Evolutionary conservation across 2,113 vertebrate genomes (phyloP).

Genomic region (Tretioscincus oriximinensis): DNA sequence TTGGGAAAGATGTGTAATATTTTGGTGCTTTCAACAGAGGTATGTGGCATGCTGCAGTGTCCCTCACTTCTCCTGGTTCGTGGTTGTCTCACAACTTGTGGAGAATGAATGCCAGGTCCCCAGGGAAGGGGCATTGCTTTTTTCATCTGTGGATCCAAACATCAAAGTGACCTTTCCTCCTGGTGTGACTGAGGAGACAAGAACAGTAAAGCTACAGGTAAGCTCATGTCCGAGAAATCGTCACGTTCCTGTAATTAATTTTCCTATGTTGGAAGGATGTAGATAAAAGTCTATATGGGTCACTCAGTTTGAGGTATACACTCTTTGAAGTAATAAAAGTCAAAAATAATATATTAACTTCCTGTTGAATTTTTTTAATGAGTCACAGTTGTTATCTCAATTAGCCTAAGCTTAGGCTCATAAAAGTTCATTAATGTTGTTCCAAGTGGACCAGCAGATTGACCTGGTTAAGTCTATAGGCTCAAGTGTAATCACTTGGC

Average conservation of each 20-base stretch:
- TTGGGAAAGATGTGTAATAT: not conserved
- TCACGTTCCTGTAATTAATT: not conserved
- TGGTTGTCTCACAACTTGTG: conserved; percentile 83
- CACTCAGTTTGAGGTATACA: not conserved
- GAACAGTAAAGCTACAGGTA: conserved; percentile 75
- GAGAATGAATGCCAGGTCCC: conserved; percentile 83
- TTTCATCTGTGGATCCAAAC: conserved; percentile 81
- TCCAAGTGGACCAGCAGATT: not conserved
- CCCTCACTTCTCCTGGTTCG: conserved; percentile 94
- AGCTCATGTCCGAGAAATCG: not conserved
- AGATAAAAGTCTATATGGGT: not conserved
- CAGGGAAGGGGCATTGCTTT: conserved; percentile 78
- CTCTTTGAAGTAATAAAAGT: not conserved
- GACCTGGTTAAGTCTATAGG: not conserved
- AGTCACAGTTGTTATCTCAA: not conserved
- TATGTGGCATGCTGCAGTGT: conserved; percentile 84
- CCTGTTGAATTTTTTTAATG: not conserved
- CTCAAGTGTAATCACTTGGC: not conserved
- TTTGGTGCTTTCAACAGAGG: conserved; percentile 42
- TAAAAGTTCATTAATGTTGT: not conserved
- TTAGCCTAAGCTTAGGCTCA: not conserved
- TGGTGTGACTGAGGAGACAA: conserved; percentile 76
- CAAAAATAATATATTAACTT: not conserved
- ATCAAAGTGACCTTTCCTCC: conserved; percentile 88
- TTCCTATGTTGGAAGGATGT: not conserved